Evolutionary conservation across 2,888 invertebrate genomes (phyloP).

Genomic region (Oscheius sp.): DNA sequence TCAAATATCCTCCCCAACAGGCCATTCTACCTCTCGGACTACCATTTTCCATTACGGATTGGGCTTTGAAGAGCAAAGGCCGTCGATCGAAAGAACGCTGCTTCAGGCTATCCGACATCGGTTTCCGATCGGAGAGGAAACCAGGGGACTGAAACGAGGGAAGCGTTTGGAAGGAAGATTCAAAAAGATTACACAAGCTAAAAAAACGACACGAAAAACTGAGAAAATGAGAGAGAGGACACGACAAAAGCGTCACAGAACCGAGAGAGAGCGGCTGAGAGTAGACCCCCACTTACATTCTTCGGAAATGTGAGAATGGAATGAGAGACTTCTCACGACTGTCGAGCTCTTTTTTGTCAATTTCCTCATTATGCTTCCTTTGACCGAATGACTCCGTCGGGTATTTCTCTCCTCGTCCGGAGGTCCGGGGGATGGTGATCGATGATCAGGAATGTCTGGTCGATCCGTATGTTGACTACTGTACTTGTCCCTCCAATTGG

Average conservation of each 20-base stretch:
- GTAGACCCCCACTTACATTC: conserved; percentile 35
- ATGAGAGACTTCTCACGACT: conserved; percentile 41
- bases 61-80: conserved; percentile 65
- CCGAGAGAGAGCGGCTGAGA: background rate
- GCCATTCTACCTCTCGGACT: conserved; percentile 38
- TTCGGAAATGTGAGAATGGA: conserved; percentile 49
- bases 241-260: background rate
- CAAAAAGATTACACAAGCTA: background rate
- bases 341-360: conserved; percentile 39
- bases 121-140: conserved; percentile 19
- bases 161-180: conserved; percentile 7
- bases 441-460: conserved; percentile 37
- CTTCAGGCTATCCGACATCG: conserved; percentile 20
- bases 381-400: conserved; percentile 46
- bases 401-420: conserved; percentile 5
- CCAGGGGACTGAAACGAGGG: conserved; percentile 31
- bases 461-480: conserved; percentile 37
- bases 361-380: conserved; percentile 45
- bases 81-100: conserved; percentile 40
- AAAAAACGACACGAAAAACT: background rate
- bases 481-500: conserved; percentile 41
- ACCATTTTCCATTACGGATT: conserved; percentile 59
- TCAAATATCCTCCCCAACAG: too few species aligned
- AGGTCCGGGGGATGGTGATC: conserved; percentile 26
- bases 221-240: background rate